Evolutionary conservation across 2,888 invertebrate genomes (phyloP), one percentile per base, ranked within the genome.

Genomic region (Meliscaeva auricollis): DNA sequence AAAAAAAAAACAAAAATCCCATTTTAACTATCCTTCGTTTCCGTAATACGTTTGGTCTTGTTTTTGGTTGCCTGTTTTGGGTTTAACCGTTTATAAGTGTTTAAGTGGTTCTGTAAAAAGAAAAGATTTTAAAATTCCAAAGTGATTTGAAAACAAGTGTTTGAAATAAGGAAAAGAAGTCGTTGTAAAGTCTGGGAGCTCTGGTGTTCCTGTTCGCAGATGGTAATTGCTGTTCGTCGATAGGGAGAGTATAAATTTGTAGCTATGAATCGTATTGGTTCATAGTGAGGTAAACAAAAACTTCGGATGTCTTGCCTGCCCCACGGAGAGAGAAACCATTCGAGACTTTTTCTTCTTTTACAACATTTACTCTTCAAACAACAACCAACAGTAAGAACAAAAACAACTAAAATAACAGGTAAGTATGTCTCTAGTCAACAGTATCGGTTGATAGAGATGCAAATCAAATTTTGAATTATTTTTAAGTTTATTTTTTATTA

Each of bases 371-470:
- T 15, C 30, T 8, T 5, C 41, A 46, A n/a, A 11, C 11, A 11
- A 17, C 48, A 20, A 38, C n/a, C n/a, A n/a, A n/a, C n/a, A n/a
- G n/a, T n/a, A n/a, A n/a, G n/a, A n/a, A n/a, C n/a, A 11, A 62
- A 38, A 2, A 20, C 30, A 64, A 30, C 5, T 15, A 11, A 9
- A n/a, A n/a, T n/a, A n/a, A 5, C 89, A 91, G 91, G 93, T 93
- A 93, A 93, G 94, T 93, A 93, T 93, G 89, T 89, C 91, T 92
- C 93, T 92, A 92, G 90, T 91, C 91, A 91, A 93, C 93, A 92
- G 93, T 94, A 94, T 94, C 93, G 93, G 93, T 93, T 92, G 92
- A 90, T 88, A 90, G 91, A 92, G 91, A 90, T 78, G 89, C 89
- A 32, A 77, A 87, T 88, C 81, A 87, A 83, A 87, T 89, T 89